Evolutionary conservation across 2,888 invertebrate species (phyloP).

Genomic region (Ornithoptera priamus): DNA sequence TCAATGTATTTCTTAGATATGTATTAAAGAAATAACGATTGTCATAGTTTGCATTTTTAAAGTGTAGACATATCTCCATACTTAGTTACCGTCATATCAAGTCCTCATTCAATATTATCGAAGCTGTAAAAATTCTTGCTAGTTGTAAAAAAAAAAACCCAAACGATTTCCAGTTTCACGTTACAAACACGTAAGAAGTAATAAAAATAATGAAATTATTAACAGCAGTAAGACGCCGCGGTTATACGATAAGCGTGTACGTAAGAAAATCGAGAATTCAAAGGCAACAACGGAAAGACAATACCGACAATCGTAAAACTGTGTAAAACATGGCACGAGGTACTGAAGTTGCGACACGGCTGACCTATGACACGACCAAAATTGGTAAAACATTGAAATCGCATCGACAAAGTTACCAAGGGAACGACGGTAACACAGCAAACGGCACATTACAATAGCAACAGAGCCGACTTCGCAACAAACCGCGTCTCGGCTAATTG

Average conservation of each 20-base stretch:
- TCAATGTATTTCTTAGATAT: too few species aligned
- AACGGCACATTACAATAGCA: constrained; percentile 7
- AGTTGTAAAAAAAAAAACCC: neutral
- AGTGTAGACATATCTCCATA: too few species aligned
- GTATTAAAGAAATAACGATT: too few species aligned
- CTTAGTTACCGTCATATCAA: neutral
- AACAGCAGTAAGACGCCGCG: neutral
- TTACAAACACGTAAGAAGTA: neutral
- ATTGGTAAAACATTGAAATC: constrained; percentile 43
- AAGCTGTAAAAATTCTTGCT: neutral
- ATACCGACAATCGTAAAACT: constrained; percentile 17
- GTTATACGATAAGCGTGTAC: constrained; percentile 3
- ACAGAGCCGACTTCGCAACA: constrained; percentile 29
- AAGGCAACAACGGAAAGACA: constrained; percentile 8
- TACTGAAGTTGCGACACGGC: constrained; percentile 40
- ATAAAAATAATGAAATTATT: constrained; percentile 2
- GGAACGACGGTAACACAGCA: neutral
- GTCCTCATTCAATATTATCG: constrained; percentile 2
- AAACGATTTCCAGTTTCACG: neutral
- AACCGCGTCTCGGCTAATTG: neutral
- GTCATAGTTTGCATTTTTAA: too few species aligned
- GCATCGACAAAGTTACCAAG: constrained; percentile 28
- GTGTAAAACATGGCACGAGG: constrained; percentile 24
- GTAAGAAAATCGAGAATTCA: constrained; percentile 1
- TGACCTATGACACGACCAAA: constrained; percentile 42